Evolutionary conservation across 1,140 invertebrate genomes (phyloP), one percentile per base, ranked within the genome.

Genomic region (Pararge aegeria): DNA sequence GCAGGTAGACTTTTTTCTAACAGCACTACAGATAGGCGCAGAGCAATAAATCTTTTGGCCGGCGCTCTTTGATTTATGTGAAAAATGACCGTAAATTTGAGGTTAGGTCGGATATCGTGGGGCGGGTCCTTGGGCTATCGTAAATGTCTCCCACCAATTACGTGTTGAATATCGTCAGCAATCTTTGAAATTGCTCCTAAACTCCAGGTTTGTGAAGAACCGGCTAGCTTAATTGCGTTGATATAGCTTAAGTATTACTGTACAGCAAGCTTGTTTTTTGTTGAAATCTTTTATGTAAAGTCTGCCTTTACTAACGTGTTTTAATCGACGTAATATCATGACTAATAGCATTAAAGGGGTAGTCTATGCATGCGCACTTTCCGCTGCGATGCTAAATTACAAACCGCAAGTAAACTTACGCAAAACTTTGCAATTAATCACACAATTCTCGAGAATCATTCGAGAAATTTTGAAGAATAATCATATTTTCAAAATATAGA

Each of bases 51-150:
- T 89, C 84, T 86, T 75, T 63, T 66, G 68, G 81, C 74, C 78
- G 82, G 81, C 62, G 55, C 63, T 74, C 83, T 89, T 89, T 89
- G 86, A 87, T 89, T 89, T 89, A 89, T 89, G 83, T 87, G 83
- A 87, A 87, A 89, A 87, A 89, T 86, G 84, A 87, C 68, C 80
- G 75, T 87, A 87, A 87, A 89, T 89, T 89, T 78, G 70, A 85
- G 86, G 84, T 86, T 87, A 80, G 66, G 73, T 61, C 68, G 70
- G 64, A 64, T 67, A 67, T 68, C 72, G 55, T 64, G 72, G 75
- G 80, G 73, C 75, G 73, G 72, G 55, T 66, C 59, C 64, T 57
- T 40, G 60, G 55, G 66, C 61, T 58, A 68, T 68, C 74, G 64
- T 66, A 70, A 66, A 67, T 78, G 67, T 78, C 74, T 76, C 70